phyloP scores from a whole-genome alignment of 2,888 invertebrate genomes.

The Acanthoscelides obtectus region DNA sequence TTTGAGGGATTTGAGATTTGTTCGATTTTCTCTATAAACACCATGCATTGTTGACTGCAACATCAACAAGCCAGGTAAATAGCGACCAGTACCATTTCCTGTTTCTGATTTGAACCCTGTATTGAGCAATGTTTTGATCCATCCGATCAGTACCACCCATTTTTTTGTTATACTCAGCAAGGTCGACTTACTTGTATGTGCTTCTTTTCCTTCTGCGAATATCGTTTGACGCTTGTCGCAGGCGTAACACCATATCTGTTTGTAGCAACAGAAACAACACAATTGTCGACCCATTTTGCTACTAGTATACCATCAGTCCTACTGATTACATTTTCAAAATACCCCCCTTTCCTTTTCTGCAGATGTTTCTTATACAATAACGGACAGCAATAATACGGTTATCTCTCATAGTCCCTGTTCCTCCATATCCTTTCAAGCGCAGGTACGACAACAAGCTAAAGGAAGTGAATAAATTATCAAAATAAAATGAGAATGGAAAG shows the following conservation, averaged over 20 bases:
- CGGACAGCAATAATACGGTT: conserved; percentile 3
- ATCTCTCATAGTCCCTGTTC: conserved; percentile 9
- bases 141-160: conserved; percentile 23
- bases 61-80: conserved; percentile 19
- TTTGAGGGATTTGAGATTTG: conserved; percentile 8
- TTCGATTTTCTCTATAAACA: conserved; percentile 8
- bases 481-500: conserved; percentile 9
- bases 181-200: conserved; percentile 16
- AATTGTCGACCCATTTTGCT: conserved; percentile 31
- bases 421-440: conserved; percentile 5
- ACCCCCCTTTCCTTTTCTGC: conserved; percentile 19
- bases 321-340: conserved; percentile 8
- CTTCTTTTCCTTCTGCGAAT: conserved; percentile 18
- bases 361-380: conserved; percentile 2
- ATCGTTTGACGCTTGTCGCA: conserved; percentile 16
- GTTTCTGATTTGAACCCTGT: conserved; percentile 5
- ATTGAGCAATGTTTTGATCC: conserved; percentile 9
- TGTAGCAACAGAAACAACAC: conserved; percentile 27
- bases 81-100: conserved; percentile 19
- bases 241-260: conserved; percentile 20
- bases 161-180: conserved; percentile 21
- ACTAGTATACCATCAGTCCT: conserved; percentile 19
- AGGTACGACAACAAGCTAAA: conserved; percentile 6
- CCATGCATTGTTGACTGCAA: conserved; percentile 20
- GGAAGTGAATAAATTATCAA: conserved; percentile 17